Base-by-base conservation (phyloP, 2,888 invertebrate genomes). In the Eupithecia centaureata region DNA sequence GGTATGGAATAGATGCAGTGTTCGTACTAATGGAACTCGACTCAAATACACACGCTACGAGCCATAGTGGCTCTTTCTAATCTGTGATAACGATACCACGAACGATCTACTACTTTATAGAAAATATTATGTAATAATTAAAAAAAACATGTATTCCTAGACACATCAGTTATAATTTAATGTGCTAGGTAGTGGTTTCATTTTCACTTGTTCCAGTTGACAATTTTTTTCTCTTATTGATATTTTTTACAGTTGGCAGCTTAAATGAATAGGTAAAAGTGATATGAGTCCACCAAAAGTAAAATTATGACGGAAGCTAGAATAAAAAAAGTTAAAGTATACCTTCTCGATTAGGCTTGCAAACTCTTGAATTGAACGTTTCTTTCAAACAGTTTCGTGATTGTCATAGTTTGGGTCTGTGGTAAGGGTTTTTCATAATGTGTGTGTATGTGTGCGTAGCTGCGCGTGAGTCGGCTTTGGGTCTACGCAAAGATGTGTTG, bases 401-500 rank as follows among this genome's bases (percentile, higher is more conserved):
- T 18, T 42, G 0, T 47, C 2, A 42, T 42, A 38, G 18, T 22
- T 22, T 4, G 22, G 22, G 22, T 22, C 28, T 58, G 8, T 68
- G 33, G 84, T 84, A 77, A 63, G 65, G 64, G 70, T 67, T 67
- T 70, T 63, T 66, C 65, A 59, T 70, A 72, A 47, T 47, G 58
- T 57, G 70, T 35, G 62, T 74, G 67, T 67, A 62, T 76, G 73
- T 80, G 79, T 79, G 78, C 78, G 82, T 69, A 61, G 63, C 62
- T 78, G 80, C 80, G 82, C 78, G 73, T 73, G 80, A 81, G 82
- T 75, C 32, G 28, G n/a, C 30, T 30, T 22, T 32, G 57, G 57
- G 57, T 57, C 57, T 30, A 57, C 76, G 67, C 81, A 75, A 79
- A 80, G 82, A 77, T 83, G 83, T 84, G 80, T 82, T 77, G 51